Percentiles rank a stretch among this genome's conserved stretches.
Evolutionary conservation across 2,888 invertebrate species (phyloP).

Genomic region (Kryphioiulus occultus): DNA sequence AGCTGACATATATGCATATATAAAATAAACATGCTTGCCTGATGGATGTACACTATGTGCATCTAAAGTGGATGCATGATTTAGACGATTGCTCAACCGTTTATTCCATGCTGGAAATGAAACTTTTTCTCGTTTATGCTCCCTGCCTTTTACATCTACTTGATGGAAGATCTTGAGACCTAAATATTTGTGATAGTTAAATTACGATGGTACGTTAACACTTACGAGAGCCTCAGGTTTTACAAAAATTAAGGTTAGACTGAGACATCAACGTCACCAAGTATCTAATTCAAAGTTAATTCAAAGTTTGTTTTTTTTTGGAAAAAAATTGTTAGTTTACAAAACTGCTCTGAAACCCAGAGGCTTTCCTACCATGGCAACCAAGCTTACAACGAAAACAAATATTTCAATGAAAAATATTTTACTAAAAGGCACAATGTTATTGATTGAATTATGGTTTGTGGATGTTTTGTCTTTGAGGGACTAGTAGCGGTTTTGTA

Average conservation of each 20-base stretch:
- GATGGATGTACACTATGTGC: background rate
- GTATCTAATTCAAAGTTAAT: too few relatives aligned
- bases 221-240: background rate
- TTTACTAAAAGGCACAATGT: too few relatives aligned
- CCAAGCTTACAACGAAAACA: too few relatives aligned
- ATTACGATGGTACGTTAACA: too few relatives aligned
- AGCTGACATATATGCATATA: conserved; percentile 5
- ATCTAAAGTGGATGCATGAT: background rate
- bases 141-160: background rate
- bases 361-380: background rate
- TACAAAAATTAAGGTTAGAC: background rate
- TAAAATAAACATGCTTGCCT: background rate
- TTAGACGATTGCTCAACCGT: background rate
- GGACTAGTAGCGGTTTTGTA: too few relatives aligned
- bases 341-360: background rate
- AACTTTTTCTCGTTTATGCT: background rate
- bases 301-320: background rate
- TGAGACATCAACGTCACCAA: background rate
- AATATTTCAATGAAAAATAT: too few relatives aligned
- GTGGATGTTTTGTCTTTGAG: too few relatives aligned
- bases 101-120: background rate
- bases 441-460: too few relatives aligned
- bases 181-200: background rate
- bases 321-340: background rate
- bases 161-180: background rate